Percentiles rank a stretch among this genome's conserved stretches.
phyloP scores from a whole-genome alignment of 2,888 invertebrate species.

The Ferrisia virgata region DNA sequence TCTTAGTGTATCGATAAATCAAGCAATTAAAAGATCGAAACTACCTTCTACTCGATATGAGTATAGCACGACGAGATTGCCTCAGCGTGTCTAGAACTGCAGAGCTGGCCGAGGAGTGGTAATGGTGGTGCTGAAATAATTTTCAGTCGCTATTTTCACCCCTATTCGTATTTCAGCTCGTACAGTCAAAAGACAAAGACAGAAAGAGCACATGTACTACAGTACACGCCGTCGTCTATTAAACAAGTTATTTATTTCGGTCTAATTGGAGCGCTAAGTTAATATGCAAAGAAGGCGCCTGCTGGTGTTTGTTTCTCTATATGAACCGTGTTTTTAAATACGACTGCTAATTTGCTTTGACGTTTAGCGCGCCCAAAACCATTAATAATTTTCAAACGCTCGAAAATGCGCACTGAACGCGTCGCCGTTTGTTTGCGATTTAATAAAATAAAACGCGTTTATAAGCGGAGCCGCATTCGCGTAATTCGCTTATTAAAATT shows the following conservation, averaged over 20 bases:
- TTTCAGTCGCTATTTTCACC: neutral
- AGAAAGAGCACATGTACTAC: neutral
- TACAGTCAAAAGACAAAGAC: neutral
- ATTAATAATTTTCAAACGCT: conserved; percentile 22
- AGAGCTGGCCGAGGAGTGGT: no score
- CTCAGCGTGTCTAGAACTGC: no score
- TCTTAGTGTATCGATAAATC: neutral
- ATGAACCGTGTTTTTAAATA: conserved; percentile 17
- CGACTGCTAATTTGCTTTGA: conserved; percentile 27
- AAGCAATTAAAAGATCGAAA: neutral
- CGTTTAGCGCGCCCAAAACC: conserved; percentile 25
- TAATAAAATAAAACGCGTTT: conserved; percentile 12
- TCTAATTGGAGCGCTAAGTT: conserved; percentile 8
- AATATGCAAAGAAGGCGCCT: conserved; percentile 17
- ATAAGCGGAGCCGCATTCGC: neutral
- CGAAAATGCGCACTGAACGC: neutral
- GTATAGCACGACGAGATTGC: neutral
- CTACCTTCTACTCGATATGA: neutral
- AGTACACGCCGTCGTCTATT: neutral
- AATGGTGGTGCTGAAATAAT: neutral
- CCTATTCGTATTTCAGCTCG: neutral
- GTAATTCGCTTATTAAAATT: conserved; percentile 11
- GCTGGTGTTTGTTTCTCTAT: neutral
- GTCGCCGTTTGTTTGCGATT: neutral
- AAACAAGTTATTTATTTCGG: conserved; percentile 14